Conservation (phyloP, 2,113 vertebrate genomes). For the Mola mola region DNA sequence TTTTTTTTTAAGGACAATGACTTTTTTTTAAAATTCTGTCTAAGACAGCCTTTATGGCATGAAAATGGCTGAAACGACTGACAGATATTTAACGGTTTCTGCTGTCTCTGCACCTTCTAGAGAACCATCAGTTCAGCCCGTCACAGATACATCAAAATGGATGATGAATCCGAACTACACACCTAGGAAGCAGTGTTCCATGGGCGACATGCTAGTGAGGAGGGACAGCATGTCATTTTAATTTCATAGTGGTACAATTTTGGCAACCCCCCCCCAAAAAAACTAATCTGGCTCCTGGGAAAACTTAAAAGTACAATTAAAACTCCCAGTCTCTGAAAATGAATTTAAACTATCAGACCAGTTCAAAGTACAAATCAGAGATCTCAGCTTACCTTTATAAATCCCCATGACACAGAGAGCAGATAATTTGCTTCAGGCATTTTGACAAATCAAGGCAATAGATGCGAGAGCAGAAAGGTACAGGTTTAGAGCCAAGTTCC, state of each 20-base stretch:
- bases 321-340: conserved; percentile 1
- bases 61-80: too few relatives aligned
- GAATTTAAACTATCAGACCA: not conserved
- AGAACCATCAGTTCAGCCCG: conserved; percentile 1
- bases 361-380: not conserved
- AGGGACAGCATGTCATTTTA: not conserved
- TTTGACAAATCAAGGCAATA: conserved; percentile 71
- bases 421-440: conserved; percentile 99
- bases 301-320: not conserved
- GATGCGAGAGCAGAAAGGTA: conserved; percentile 48
- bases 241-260: not conserved
- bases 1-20: too few relatives aligned
- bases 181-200: conserved; percentile 17
- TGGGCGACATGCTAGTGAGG: not conserved
- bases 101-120: not conserved
- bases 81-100: not conserved
- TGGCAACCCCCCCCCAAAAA: not conserved
- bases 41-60: too few relatives aligned
- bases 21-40: too few relatives aligned
- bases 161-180: conserved; percentile 25
- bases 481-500: conserved; percentile 15
- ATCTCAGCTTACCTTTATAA: conserved; percentile 93
- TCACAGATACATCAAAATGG: conserved; percentile 21
- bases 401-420: conserved; percentile 97
- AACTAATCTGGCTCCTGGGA: conserved; percentile 1